Percentiles rank a stretch among this genome's conserved stretches.
Conservation (phyloP, 2,113 vertebrate genomes). For the Oplegnathus fasciatus region DNA sequence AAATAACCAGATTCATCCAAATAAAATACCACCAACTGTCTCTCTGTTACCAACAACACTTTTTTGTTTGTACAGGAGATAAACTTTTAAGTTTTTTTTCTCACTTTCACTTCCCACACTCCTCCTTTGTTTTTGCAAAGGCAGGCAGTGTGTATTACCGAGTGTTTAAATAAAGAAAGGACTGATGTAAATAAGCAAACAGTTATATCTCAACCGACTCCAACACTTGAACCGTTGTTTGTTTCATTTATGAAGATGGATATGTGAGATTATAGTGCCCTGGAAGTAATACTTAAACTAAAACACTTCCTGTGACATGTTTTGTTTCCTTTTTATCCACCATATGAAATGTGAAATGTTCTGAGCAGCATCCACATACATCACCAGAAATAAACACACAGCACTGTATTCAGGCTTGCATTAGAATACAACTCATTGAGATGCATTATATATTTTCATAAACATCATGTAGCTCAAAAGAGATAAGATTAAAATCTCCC, state of each 20-base stretch:
- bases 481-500: constrained; percentile 24
- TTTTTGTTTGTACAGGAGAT: constrained; percentile 14
- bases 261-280: not conserved
- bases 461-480: not conserved
- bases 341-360: constrained; percentile 22
- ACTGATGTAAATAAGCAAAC: not conserved
- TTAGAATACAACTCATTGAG: constrained; percentile 11
- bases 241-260: constrained; percentile 5
- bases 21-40: not conserved
- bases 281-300: not conserved
- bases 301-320: not conserved
- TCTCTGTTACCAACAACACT: not conserved
- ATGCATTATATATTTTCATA: constrained; percentile 12
- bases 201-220: not conserved
- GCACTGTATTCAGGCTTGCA: constrained; percentile 11
- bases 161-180: constrained; percentile 8
- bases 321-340: constrained; percentile 3
- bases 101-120: constrained; percentile 45
- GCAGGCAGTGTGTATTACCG: not conserved
- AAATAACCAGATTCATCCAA: not conserved
- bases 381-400: constrained; percentile 19
- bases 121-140: not conserved
- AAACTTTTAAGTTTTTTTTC: not conserved
- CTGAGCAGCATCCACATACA: constrained; percentile 1
- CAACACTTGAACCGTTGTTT: not conserved